Evolutionary conservation across 2,888 invertebrate genomes (phyloP), one percentile per base, ranked within the genome.

Genomic region (Monochamus alternatus): DNA sequence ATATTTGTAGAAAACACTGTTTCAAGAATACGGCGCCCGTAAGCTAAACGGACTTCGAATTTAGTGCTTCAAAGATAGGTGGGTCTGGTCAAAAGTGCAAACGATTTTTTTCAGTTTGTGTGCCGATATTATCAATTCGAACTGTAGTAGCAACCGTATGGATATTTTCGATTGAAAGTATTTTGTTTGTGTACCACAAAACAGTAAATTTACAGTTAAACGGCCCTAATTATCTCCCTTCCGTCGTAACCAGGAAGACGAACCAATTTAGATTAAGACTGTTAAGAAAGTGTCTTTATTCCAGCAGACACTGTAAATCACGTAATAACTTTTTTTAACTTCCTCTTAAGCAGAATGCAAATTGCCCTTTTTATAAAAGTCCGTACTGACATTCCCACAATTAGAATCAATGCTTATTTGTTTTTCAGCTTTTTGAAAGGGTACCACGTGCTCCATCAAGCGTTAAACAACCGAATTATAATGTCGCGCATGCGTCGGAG

Each of bases 321-420:
- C 81, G 79, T 80, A 81, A 73, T 69, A 69, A 59, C 74, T 79
- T 82, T 81, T 80, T 82, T 78, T 74, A 73, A 75, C 76, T 81
- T 81, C 81, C 81, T 80, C 70, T 52, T 68, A 59, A 70, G 64
- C 64, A 67, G 73, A 75, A 82, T 80, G 80, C 80, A 80, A 81
- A 82, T 80, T 76, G 73, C 69, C 62, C 66, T 63, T 75, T 75
- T 67, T 74, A 73, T 71, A 63, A 66, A 60, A 63, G 38, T 65
- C 59, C 70, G 31, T 76, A 69, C 75, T 76, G 78, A 77, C 76
- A 81, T 82, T 81, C 82, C 80, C 81, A 82, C 81, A 81, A 81
- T 79, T 79, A 75, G 79, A 80, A 77, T 76, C 66, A 76, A 76
- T 75, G 59, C 66, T 58, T 77, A 66, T 80, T 80, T 76, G 79